These are phyloP conservation scores for Morone chrysops DNA, from an alignment of 2,113 vertebrate genomes.

Conservation along the genomic window DNA sequence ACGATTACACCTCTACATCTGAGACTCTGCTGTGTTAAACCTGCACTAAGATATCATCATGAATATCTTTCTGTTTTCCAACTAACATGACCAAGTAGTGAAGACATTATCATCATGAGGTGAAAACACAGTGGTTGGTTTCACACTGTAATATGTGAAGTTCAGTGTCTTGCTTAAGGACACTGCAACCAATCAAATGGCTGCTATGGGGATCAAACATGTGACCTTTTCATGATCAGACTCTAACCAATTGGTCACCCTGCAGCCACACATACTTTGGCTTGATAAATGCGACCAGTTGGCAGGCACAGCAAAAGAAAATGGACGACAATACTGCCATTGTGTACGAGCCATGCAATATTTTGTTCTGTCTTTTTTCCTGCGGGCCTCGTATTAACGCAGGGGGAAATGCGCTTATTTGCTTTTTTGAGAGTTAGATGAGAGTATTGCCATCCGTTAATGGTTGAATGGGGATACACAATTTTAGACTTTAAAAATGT, in stretches of 20 bases:
- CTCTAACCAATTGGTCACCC: conserved; percentile 2
- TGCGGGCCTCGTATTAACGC: not conserved
- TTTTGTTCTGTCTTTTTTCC: conserved; percentile 4
- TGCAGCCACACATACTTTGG: not conserved
- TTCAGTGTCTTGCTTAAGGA: conserved; percentile 3
- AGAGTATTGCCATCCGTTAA: not conserved
- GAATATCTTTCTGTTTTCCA: conserved; percentile 5
- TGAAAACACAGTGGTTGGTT: conserved; percentile 2
- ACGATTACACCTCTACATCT: not conserved
- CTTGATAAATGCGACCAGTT: conserved; percentile 4
- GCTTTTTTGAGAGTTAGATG: not conserved
- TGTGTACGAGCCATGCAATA: not conserved
- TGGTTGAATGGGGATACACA: too few relatives aligned
- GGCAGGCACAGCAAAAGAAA: not conserved
- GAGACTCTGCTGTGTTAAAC: conserved; percentile 1
- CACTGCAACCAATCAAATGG: conserved; percentile 2
- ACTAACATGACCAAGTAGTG: not conserved
- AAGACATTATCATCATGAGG: not conserved
- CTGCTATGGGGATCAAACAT: conserved; percentile 3
- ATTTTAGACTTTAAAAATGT: too few relatives aligned
- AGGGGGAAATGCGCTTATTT: not conserved
- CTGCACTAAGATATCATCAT: conserved; percentile 8
- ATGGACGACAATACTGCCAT: conserved; percentile 13
- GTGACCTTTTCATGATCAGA: conserved; percentile 19
- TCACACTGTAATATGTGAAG: not conserved